Conservation (phyloP, 2,888 invertebrate genomes). For the Heliconius ismenius region DNA sequence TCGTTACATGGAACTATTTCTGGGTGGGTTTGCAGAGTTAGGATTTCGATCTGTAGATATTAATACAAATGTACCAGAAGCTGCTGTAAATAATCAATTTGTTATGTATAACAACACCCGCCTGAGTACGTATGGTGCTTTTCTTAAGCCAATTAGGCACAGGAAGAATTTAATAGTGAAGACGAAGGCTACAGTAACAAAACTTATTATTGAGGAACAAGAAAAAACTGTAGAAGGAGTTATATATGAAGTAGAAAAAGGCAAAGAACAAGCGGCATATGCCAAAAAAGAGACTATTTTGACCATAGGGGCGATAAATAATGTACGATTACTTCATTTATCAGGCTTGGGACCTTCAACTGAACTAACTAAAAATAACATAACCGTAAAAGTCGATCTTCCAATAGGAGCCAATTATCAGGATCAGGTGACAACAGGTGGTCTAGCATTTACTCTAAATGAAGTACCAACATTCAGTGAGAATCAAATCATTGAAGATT, state of each 20-base stretch:
- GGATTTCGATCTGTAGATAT: conserved; percentile 70
- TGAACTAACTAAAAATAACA: conserved; percentile 68
- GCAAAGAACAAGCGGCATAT: conserved; percentile 69
- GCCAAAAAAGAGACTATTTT: conserved; percentile 73
- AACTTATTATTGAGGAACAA: conserved; percentile 66
- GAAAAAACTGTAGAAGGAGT: conserved; percentile 72
- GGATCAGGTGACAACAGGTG: conserved; percentile 75
- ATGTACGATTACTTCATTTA: conserved; percentile 69
- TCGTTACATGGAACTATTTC: conserved; percentile 68
- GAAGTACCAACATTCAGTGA: conserved; percentile 66
- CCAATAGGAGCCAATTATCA: conserved; percentile 75
- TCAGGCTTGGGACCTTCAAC: conserved; percentile 72
- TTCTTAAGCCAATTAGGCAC: conserved; percentile 68
- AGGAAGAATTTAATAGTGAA: conserved; percentile 70
- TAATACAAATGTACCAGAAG: conserved; percentile 72
- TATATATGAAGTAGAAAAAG: conserved; percentile 70
- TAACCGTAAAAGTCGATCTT: conserved; percentile 61
- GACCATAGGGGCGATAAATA: conserved; percentile 73
- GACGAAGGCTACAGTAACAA: conserved; percentile 71
- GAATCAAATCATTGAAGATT: conserved; percentile 66
- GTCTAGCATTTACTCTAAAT: conserved; percentile 67
- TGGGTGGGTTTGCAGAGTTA: conserved; percentile 70
- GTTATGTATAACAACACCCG: conserved; percentile 71
- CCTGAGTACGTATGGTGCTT: conserved; percentile 72
- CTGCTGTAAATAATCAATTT: conserved; percentile 72